Percentiles rank a stretch among this genome's conserved stretches.
Conservation (phyloP, 2,797 vertebrate species). For the Staurois parvus region DNA sequence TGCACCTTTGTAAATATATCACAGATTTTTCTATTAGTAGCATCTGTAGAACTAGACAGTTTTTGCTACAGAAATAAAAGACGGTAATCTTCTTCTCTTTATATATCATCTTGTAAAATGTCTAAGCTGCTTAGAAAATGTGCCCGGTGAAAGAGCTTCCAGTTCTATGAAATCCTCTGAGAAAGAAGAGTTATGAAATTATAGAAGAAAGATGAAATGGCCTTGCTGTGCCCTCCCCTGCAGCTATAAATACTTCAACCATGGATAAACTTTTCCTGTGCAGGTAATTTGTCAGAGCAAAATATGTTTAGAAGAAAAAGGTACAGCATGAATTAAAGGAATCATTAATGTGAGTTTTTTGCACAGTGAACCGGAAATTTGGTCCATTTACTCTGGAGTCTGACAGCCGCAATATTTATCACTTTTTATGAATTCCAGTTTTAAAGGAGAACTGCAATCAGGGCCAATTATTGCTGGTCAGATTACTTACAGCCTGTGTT, state of each 20-base stretch:
- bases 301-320: constrained; percentile 18
- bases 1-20: too few species aligned
- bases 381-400: neutral
- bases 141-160: constrained; percentile 42
- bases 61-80: too few species aligned
- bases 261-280: constrained; percentile 61
- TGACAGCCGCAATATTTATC: neutral
- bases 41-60: too few species aligned
- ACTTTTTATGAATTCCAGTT: too few species aligned
- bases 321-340: neutral
- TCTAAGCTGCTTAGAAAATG: neutral
- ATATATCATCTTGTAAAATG: neutral
- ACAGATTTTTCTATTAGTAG: too few species aligned
- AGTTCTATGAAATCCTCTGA: constrained; percentile 63
- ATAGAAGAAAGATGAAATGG: constrained; percentile 64
- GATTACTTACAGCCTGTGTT: too few species aligned
- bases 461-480: too few species aligned
- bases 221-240: constrained; percentile 65
- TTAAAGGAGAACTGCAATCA: too few species aligned
- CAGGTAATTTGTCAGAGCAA: constrained; percentile 63
- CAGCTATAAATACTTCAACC: constrained; percentile 65
- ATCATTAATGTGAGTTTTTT: constrained; percentile 33
- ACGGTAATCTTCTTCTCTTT: neutral
- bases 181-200: constrained; percentile 65
- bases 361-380: neutral